A percentile compares a stretch with the other conserved stretches of the same genome.
phyloP scores from a whole-genome alignment of 2,888 invertebrate species.

The Galerucella calmariensis region DNA sequence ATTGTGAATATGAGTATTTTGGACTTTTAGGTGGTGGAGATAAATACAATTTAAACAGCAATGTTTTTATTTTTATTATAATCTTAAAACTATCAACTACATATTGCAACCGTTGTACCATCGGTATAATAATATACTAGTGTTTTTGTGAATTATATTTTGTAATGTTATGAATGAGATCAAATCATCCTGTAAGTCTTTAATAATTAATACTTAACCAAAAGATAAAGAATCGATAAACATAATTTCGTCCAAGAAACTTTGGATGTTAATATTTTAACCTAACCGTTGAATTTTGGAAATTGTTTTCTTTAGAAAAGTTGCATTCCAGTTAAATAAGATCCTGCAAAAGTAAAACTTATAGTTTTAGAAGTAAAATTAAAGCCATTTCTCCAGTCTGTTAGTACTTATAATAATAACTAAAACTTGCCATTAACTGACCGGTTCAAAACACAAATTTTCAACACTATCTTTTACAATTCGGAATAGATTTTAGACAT shows the following conservation, averaged over 20 bases:
- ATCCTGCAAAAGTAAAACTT: background rate
- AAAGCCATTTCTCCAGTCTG: conserved; percentile 2
- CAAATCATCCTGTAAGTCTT: conserved; percentile 22
- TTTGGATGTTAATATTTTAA: background rate
- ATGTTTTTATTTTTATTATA: conserved; percentile 17
- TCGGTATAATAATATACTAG: background rate
- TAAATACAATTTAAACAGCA: background rate
- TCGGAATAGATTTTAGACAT: background rate
- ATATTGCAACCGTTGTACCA: conserved; percentile 28
- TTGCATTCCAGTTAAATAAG: background rate
- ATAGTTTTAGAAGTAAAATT: conserved; percentile 1
- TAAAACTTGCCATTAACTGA: background rate
- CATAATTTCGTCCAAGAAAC: background rate
- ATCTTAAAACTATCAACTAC: conserved; percentile 27
- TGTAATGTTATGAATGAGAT: conserved; percentile 21
- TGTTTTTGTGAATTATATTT: background rate
- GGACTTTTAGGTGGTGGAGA: background rate
- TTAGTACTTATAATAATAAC: background rate
- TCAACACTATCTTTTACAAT: background rate
- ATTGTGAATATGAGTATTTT: background rate
- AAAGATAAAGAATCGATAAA: background rate
- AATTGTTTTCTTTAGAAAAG: background rate
- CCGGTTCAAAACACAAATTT: background rate
- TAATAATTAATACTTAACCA: conserved; percentile 22
- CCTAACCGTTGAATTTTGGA: background rate